Conservation (phyloP, 1,140 invertebrate species). For the Coboldia fuscipes region DNA sequence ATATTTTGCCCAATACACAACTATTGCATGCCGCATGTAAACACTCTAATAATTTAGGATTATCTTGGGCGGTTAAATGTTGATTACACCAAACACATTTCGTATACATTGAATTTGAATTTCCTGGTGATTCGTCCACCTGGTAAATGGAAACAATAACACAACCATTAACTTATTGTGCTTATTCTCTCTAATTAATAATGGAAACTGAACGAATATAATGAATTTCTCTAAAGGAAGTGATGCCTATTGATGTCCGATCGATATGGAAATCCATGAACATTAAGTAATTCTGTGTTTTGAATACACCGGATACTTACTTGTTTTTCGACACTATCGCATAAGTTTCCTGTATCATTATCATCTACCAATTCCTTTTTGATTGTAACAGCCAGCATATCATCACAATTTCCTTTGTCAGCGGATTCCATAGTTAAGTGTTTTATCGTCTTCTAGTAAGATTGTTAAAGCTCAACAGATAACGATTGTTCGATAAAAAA, state of each 20-base stretch:
- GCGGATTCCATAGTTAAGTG: too few species aligned
- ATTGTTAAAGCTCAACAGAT: too few species aligned
- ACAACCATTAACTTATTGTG: too few species aligned
- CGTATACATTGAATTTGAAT: conserved; percentile 7
- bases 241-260: too few species aligned
- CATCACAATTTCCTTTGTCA: too few species aligned
- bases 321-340: conserved; percentile 19
- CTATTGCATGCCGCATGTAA: conserved; percentile 60
- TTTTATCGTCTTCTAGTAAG: too few species aligned
- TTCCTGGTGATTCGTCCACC: conserved; percentile 18
- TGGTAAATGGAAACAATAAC: conserved; percentile 5
- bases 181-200: too few species aligned
- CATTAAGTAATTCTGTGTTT: not conserved
- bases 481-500: too few species aligned
- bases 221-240: too few species aligned
- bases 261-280: too few species aligned
- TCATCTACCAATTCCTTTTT: conserved; percentile 19
- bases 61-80: conserved; percentile 30
- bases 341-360: conserved; percentile 14
- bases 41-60: conserved; percentile 64
- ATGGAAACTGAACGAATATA: too few species aligned
- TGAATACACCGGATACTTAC: conserved; percentile 10
- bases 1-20: conserved; percentile 51
- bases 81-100: conserved; percentile 52
- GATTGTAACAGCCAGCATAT: too few species aligned